Evolutionary conservation across 2,797 vertebrate species (phyloP).

Genomic region (Fistularia commersonii): DNA sequence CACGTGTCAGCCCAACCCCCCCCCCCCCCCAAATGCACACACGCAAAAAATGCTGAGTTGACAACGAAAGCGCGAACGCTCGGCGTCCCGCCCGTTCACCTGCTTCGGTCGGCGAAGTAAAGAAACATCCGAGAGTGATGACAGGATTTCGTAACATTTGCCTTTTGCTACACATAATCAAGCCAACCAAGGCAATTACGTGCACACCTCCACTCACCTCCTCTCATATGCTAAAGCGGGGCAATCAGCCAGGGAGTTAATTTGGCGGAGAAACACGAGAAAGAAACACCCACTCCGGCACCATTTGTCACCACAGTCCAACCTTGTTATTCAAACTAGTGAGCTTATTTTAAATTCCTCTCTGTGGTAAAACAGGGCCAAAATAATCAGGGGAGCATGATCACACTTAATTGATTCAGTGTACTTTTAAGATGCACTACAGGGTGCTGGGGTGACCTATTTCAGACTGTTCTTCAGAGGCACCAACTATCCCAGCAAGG

Average conservation of each 20-base stretch:
- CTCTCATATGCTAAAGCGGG: constrained; percentile 68
- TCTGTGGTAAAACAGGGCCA: constrained; percentile 72
- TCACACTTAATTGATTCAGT: constrained; percentile 80
- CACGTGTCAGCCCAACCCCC: constrained; percentile 60
- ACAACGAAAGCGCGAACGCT: background rate
- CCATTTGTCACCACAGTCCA: constrained; percentile 74
- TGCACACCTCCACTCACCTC: constrained; percentile 69
- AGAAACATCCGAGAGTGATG: constrained; percentile 19
- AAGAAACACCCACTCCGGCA: constrained; percentile 69
- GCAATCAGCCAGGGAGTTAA: constrained; percentile 75
- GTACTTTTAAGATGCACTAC: constrained; percentile 80
- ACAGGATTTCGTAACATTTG: constrained; percentile 58
- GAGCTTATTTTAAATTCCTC: constrained; percentile 78
- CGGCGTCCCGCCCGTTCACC: constrained; percentile 10
- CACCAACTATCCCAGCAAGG: constrained; percentile 69
- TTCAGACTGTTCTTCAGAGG: constrained; percentile 76
- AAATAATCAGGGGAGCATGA: constrained; percentile 81
- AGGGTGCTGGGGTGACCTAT: constrained; percentile 80
- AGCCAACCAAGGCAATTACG: constrained; percentile 59
- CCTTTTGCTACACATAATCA: constrained; percentile 61
- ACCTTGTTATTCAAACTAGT: constrained; percentile 72
- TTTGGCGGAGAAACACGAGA: constrained; percentile 63
- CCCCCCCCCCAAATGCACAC: too few relatives aligned
- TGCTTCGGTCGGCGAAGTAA: constrained; percentile 1
- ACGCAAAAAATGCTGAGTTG: constrained; percentile 12